Conservation (phyloP, 2,797 vertebrate genomes). For the Florisuga fusca region DNA sequence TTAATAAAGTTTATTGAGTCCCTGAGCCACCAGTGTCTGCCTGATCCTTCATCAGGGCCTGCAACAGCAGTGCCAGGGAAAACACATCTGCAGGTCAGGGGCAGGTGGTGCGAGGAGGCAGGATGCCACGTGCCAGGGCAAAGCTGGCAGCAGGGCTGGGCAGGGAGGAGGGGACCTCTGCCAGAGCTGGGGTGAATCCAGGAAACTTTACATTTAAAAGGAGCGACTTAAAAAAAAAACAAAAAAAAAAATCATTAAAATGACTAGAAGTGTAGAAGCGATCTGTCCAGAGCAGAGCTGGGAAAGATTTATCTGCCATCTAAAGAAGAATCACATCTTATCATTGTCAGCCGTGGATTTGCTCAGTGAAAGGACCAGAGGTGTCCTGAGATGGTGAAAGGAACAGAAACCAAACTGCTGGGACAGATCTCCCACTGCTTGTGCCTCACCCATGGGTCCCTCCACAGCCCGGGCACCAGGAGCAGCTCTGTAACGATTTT, state of each 20-base stretch:
- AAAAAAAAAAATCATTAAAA: background rate
- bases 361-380: background rate
- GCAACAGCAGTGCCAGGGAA: background rate
- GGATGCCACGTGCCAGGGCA: background rate
- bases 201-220: background rate
- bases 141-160: background rate
- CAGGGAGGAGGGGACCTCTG: background rate
- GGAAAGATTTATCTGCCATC: background rate
- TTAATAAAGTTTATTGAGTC: slow-evolving; percentile 52
- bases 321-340: background rate
- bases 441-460: slow-evolving; percentile 45
- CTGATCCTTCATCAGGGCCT: slow-evolving; percentile 12
- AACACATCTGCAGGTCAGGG: background rate
- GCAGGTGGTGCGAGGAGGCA: background rate
- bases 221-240: background rate
- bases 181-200: background rate
- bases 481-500: slow-evolving; percentile 27
- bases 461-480: slow-evolving; percentile 25
- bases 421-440: slow-evolving; percentile 28
- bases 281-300: background rate
- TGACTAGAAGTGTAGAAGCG: background rate
- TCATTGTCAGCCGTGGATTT: background rate
- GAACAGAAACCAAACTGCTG: slow-evolving; percentile 32
- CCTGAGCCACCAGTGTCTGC: background rate
- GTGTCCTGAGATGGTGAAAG: background rate